phyloP scores from a whole-genome alignment of 2,797 vertebrate species.

The Petrocephalus sullivani region DNA sequence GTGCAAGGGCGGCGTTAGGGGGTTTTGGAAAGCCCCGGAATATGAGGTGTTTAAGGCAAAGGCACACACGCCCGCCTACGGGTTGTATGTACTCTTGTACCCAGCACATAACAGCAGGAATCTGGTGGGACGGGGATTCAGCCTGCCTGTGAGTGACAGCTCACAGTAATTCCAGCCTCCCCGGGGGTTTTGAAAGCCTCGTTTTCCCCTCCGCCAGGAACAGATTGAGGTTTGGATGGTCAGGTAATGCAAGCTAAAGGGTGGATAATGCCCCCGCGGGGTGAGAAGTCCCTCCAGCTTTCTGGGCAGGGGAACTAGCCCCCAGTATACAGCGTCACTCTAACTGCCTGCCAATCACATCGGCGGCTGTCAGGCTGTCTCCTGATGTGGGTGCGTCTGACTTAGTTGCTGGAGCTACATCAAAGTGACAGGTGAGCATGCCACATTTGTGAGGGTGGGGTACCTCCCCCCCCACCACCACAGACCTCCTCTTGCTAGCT shows the following conservation, averaged over 20 bases:
- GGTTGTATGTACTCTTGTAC: background rate
- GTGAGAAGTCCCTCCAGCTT: background rate
- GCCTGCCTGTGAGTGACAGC: background rate
- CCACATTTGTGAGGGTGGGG: background rate
- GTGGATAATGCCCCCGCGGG: background rate
- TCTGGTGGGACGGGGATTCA: background rate
- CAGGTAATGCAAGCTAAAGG: background rate
- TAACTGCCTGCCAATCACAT: constrained; percentile 20
- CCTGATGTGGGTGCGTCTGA: constrained; percentile 9
- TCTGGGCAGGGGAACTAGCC: background rate
- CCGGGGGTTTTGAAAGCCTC: background rate
- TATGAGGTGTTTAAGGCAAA: background rate
- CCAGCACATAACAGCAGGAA: background rate
- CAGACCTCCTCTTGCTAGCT: constrained; percentile 7
- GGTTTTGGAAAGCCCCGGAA: background rate
- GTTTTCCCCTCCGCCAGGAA: background rate
- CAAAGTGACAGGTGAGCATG: constrained; percentile 37
- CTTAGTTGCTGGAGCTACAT: constrained; percentile 39
- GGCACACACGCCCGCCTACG: background rate
- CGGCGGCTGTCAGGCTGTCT: constrained; percentile 21
- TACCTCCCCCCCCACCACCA: background rate
- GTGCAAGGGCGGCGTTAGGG: constrained; percentile 75
- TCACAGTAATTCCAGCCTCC: background rate
- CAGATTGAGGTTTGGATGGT: background rate
- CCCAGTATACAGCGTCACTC: background rate